These are phyloP conservation scores for Drosophila pseudoobscura DNA, from an alignment of 1,140 invertebrate genomes.

Conservation along the genomic window DNA sequence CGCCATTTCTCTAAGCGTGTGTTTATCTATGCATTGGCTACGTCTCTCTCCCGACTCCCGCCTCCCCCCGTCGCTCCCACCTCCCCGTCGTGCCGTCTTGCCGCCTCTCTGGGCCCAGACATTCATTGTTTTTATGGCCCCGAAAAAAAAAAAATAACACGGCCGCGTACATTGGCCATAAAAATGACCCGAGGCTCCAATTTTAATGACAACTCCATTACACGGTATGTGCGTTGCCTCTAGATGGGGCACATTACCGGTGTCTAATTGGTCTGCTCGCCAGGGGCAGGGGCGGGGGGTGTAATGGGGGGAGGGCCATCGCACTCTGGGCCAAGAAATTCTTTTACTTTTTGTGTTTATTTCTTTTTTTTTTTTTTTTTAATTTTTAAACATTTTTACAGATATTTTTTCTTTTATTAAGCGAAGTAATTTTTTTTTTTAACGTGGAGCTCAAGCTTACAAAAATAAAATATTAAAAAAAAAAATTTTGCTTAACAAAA, in stretches of 20 bases:
- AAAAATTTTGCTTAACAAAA: too few relatives aligned
- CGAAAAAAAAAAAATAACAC: slow-evolving; percentile 28
- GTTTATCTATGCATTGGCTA: slow-evolving; percentile 61
- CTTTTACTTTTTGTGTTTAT: too few relatives aligned
- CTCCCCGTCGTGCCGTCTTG: too few relatives aligned
- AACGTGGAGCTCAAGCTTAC: too few relatives aligned
- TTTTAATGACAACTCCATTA: slow-evolving; percentile 78
- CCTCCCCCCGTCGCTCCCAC: too few relatives aligned
- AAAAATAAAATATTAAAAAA: too few relatives aligned
- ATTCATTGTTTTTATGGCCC: slow-evolving; percentile 44
- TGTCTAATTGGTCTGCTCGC: slow-evolving; percentile 45
- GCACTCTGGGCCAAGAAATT: background rate
- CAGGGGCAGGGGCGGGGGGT: background rate
- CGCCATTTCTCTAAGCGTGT: slow-evolving; percentile 11
- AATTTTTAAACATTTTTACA: too few relatives aligned
- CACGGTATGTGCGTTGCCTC: slow-evolving; percentile 19
- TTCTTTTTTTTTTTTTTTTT: too few relatives aligned
- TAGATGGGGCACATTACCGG: slow-evolving; percentile 30
- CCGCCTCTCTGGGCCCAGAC: background rate
- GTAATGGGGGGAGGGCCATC: background rate
- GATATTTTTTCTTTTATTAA: too few relatives aligned
- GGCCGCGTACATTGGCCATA: slow-evolving; percentile 55
- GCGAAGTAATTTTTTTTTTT: too few relatives aligned
- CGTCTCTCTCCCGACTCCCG: slow-evolving; percentile 4
- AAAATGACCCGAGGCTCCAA: slow-evolving; percentile 72